Evolutionary conservation across 2,888 invertebrate genomes (phyloP), one percentile per base, ranked within the genome.

Genomic region (Phalangium opilio): DNA sequence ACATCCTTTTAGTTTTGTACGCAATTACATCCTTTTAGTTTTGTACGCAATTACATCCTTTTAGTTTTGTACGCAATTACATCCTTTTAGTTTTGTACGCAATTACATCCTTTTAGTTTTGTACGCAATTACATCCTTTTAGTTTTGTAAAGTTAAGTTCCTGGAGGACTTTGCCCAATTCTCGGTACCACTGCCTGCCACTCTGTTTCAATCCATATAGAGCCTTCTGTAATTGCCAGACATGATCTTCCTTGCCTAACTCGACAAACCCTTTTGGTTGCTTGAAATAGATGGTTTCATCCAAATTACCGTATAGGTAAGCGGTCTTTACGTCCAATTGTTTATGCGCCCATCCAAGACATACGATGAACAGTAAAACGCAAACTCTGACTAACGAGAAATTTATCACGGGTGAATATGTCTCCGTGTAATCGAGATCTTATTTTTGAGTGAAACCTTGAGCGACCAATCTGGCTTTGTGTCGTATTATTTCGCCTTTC

Each of bases 291-390:
- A 46, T 46, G 1, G 3, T n/a, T 36, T 41, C 38, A 11, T 39
- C 27, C 21, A 45, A 20, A 21, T 15, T 2, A 21, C 41, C 43
- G 18, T 47, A 47, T 2, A 47, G 17, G 21, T 47, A 47, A 12
- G 43, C 43, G 39, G 38, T 38, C 38, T 47, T 47, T 36, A 47
- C 38, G 19, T 43, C 47, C 3, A 27, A 27, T 3, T 43, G 47
- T 15, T 21, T 21, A 39, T 47, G 38, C 2, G n/a, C 2, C 47
- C 47, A 47, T 5, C 21, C 39, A n/a, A 36, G 11, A 8, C 17
- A n/a, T 15, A 14, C 21, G 15, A 47, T 42, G 3, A 47, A 33
- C 1, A 43, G 5, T 5, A 17, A 42, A 35, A 46, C 21, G 17
- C 10, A 47, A 4, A 44, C 3, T 34, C 44, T 3, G 15, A 44